Evolutionary conservation across 2,797 vertebrate genomes (phyloP), one percentile per base, ranked within the genome.

Genomic region (Falco biarmicus): DNA sequence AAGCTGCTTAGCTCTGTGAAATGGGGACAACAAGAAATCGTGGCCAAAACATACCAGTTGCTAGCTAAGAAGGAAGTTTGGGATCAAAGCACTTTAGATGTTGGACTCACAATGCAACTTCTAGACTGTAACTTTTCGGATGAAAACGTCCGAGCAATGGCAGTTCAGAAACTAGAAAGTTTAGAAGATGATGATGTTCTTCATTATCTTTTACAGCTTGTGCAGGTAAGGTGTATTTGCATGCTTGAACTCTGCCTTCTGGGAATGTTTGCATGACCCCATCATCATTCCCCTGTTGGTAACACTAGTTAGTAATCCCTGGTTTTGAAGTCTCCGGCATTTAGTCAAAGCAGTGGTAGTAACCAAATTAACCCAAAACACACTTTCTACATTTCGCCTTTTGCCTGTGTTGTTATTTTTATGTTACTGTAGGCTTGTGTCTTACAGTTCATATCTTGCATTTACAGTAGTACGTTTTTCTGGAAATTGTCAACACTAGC

Each of bases 91-190:
- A 97, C 98, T 87, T 98, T 99, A 95, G 99, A 99, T 56, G 99
- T 99, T 11, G 99, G 99, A 9, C 98, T 99, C 89, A 99, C 99
- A 17, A 99, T 99, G 99, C 99, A 99, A 89, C 98, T 99, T 95
- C 97, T 99, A 48, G 99, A 99, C 98, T 99, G 99, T 94, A 99
- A 99, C 96, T 99, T 99, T 96, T 99, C 99, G 0, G 99, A 99
- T 16, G 99, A 99, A 85, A 99, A 99, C 47, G 99, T 99, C 29
- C 98, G 99, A 94, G 99, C 99, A 8, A 98, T 99, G 98, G 99
- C 99, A 5, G 99, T 99, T 73, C 98, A 99, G 97, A 99, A 99
- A 97, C 98, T 99, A 97, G 99, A 99, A 98, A 99, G 98, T 47
- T 98, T 99, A 91, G 99, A 99, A 45, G 99, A 99, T 4, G 99